phyloP scores from a whole-genome alignment of 2,113 vertebrate species.

The Triplophysa siluroides region DNA sequence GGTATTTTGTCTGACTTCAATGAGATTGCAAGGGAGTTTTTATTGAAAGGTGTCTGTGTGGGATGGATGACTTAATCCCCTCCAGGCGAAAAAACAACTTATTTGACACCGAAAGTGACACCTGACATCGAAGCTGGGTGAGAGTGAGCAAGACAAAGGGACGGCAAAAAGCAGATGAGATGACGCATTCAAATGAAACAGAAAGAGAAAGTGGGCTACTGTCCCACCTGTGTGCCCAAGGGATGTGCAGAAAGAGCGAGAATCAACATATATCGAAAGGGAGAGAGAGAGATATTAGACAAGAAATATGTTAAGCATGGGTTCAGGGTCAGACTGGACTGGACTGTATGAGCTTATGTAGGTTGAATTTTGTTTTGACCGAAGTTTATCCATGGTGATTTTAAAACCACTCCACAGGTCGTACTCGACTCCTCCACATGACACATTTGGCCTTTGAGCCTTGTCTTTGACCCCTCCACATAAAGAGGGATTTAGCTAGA shows the following conservation, averaged over 20 bases:
- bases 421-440: too few relatives aligned
- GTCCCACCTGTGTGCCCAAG: slow-evolving; percentile 38
- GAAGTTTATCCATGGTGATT: too few relatives aligned
- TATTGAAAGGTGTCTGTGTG: slow-evolving; percentile 49
- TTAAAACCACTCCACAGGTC: too few relatives aligned
- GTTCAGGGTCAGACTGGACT: too few relatives aligned
- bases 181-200: slow-evolving; percentile 52
- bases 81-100: slow-evolving; percentile 63
- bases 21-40: slow-evolving; percentile 32
- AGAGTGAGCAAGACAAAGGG: slow-evolving; percentile 59
- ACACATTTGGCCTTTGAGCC: too few relatives aligned
- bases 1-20: slow-evolving; percentile 42
- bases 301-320: background rate
- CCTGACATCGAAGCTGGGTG: slow-evolving; percentile 71
- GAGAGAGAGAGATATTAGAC: background rate
- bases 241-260: slow-evolving; percentile 4
- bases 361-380: too few relatives aligned
- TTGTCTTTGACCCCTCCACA: too few relatives aligned
- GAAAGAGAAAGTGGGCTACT: slow-evolving; percentile 2
- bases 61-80: slow-evolving; percentile 47
- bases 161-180: slow-evolving; percentile 44
- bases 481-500: too few relatives aligned
- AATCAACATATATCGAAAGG: background rate
- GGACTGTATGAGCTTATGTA: too few relatives aligned
- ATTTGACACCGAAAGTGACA: slow-evolving; percentile 69